phyloP scores from a whole-genome alignment of 1,140 invertebrate species.

The Atta texana region DNA sequence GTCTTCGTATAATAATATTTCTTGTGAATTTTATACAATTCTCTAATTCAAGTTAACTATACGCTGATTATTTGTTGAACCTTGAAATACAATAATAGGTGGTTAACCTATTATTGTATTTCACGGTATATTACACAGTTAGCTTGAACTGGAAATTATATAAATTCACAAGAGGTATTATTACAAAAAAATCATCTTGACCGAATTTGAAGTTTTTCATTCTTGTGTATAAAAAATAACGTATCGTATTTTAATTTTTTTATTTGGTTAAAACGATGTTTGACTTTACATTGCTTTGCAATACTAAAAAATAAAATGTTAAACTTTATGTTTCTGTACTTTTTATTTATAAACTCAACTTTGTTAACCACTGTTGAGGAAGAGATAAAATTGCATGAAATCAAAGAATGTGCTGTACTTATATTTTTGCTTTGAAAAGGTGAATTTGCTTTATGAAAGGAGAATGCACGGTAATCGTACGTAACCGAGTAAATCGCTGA shows the following conservation, averaged over 20 bases:
- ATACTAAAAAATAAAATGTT: not conserved
- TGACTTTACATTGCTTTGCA: not conserved
- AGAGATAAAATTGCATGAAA: not conserved
- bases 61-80: too few species aligned
- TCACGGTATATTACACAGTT: too few species aligned
- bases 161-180: too few species aligned
- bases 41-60: too few species aligned
- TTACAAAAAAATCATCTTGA: too few species aligned
- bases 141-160: too few species aligned
- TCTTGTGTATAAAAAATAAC: too few species aligned
- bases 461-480: constrained; percentile 2
- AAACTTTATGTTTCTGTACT: not conserved
- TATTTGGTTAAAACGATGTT: not conserved
- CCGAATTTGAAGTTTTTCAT: too few species aligned
- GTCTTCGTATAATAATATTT: too few species aligned
- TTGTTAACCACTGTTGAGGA: not conserved
- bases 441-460: not conserved
- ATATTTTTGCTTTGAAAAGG: not conserved
- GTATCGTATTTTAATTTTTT: not conserved
- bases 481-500: constrained; percentile 25
- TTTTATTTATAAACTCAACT: not conserved
- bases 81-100: too few species aligned
- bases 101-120: too few species aligned
- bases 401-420: not conserved
- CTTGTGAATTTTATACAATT: too few species aligned